These are phyloP conservation scores for Herpailurus yagouaroundi DNA, from an alignment of 2,113 vertebrate species.

Conservation along the genomic window DNA sequence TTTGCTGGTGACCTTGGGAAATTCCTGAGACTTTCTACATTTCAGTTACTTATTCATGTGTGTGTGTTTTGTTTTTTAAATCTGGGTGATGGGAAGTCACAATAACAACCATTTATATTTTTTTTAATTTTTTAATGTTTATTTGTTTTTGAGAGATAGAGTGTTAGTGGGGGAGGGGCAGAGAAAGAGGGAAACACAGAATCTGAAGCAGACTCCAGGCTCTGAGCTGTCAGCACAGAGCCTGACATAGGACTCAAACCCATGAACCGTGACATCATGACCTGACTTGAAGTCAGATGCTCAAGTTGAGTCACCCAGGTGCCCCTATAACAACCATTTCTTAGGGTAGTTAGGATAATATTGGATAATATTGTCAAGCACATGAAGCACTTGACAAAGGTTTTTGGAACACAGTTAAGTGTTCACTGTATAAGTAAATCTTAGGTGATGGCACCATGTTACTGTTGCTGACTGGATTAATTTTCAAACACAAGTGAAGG, in stretches of 20 bases:
- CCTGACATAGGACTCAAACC: too few species aligned
- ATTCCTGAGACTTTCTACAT: background rate
- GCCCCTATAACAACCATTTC: background rate
- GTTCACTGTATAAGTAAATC: background rate
- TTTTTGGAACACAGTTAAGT: background rate
- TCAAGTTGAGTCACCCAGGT: too few species aligned
- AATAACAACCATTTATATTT: background rate
- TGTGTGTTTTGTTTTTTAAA: background rate
- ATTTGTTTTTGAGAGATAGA: too few species aligned
- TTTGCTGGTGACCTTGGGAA: constrained; percentile 9
- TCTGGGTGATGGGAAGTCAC: background rate
- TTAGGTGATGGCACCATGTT: background rate
- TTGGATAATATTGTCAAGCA: background rate
- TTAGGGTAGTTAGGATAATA: background rate
- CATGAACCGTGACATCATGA: too few species aligned
- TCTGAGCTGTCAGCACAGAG: too few species aligned
- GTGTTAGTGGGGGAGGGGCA: too few species aligned
- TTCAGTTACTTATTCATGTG: background rate
- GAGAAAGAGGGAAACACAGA: too few species aligned
- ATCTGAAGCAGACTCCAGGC: too few species aligned
- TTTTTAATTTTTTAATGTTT: too few species aligned
- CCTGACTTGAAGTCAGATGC: too few species aligned
- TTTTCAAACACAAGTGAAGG: background rate
- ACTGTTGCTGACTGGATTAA: background rate
- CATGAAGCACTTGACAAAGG: background rate